Percentiles rank a stretch among this genome's conserved stretches.
phyloP scores from a whole-genome alignment of 2,113 vertebrate genomes.

The Noturus placidus region DNA sequence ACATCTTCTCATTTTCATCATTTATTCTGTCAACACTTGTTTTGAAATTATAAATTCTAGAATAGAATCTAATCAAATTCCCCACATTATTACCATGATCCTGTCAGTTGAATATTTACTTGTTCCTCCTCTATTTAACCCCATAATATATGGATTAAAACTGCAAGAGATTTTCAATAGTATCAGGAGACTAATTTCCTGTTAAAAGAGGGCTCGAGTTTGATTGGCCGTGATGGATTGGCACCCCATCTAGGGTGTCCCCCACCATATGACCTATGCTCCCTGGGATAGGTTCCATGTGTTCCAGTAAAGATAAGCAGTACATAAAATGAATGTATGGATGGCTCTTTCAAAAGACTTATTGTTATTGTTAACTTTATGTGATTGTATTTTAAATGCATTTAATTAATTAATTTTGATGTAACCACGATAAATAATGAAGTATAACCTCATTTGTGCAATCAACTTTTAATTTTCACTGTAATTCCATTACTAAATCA shows the following conservation, averaged over 20 bases:
- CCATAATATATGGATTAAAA: slow-evolving; percentile 29
- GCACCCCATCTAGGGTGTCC: too few relatives aligned
- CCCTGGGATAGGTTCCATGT: too few relatives aligned
- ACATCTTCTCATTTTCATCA: too few relatives aligned
- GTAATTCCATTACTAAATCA: too few relatives aligned
- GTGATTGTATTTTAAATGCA: background rate
- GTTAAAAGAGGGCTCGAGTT: background rate
- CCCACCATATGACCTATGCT: too few relatives aligned
- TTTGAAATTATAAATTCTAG: background rate
- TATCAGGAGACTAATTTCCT: slow-evolving; percentile 1
- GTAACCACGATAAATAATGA: background rate
- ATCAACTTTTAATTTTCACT: too few relatives aligned
- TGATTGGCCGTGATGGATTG: too few relatives aligned
- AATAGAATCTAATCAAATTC: background rate
- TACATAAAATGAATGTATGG: too few relatives aligned
- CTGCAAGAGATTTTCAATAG: slow-evolving; percentile 16
- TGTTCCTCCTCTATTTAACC: slow-evolving; percentile 19
- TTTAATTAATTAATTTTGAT: background rate
- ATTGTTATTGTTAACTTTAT: background rate
- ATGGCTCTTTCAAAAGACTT: background rate
- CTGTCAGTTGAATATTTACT: slow-evolving; percentile 20
- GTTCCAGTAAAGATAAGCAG: too few relatives aligned
- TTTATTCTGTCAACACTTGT: too few relatives aligned
- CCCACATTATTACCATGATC: slow-evolving; percentile 21
- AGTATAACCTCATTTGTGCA: too few relatives aligned